A percentile compares a stretch with the other conserved stretches of the same genome.
Conservation (phyloP, 37 sponge, comb jelly and placozoan species). For the Ephydatia muelleri region DNA sequence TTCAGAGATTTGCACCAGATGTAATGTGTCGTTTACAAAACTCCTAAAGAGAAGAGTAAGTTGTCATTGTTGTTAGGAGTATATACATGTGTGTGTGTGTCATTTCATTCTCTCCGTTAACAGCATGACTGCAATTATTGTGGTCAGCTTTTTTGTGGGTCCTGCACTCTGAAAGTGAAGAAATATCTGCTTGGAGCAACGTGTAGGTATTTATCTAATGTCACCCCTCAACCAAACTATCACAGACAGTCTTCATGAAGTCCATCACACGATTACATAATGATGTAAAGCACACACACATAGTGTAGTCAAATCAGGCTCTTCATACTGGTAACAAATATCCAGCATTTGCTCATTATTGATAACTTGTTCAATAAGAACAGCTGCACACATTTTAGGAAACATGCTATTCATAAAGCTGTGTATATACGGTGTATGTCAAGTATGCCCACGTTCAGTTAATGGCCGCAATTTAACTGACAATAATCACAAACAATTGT, state of each 20-base stretch:
- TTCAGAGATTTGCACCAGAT: constrained; percentile 41
- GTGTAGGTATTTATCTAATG: constrained; percentile 34
- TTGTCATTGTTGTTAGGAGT: neutral
- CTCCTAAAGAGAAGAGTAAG: constrained; percentile 66
- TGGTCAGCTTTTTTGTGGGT: constrained; percentile 67
- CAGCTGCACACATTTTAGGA: too few species aligned
- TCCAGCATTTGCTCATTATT: too few species aligned
- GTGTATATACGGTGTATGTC: too few species aligned
- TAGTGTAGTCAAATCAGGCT: too few species aligned
- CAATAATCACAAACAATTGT: too few species aligned
- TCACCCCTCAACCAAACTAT: too few species aligned
- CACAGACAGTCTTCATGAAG: neutral
- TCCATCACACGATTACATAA: neutral
- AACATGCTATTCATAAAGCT: too few species aligned
- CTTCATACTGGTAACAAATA: too few species aligned
- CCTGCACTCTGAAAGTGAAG: constrained; percentile 67
- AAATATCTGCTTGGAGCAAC: constrained; percentile 67
- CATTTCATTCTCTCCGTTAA: neutral
- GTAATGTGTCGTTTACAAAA: constrained; percentile 54
- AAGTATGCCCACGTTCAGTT: too few species aligned
- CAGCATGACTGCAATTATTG: constrained; percentile 71
- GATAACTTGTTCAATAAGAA: too few species aligned
- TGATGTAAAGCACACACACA: neutral
- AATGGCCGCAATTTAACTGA: too few species aligned
- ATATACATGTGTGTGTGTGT: neutral